Conservation (phyloP, 2,113 vertebrate species). For the Bolborhynchus lineola region DNA sequence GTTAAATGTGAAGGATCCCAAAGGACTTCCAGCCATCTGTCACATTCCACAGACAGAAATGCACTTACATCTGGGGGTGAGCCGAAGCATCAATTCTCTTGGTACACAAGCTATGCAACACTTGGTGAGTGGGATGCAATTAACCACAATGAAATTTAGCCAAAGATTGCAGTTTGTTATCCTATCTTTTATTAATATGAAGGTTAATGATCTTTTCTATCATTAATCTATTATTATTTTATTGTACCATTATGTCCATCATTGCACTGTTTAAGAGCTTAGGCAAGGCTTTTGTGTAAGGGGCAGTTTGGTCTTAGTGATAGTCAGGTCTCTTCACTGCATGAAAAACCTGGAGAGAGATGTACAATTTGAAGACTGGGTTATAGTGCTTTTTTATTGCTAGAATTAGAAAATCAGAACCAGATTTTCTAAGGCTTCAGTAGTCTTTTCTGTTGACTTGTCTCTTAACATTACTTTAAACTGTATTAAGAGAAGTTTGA, state of each 20-base stretch:
- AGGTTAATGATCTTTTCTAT: background rate
- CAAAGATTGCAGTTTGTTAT: background rate
- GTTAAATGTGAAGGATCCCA: background rate
- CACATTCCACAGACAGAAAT: background rate
- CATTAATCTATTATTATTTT: background rate
- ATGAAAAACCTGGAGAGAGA: background rate
- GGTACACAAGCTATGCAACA: background rate
- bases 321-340: background rate
- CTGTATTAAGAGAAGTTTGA: background rate
- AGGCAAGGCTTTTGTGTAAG: background rate
- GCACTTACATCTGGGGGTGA: background rate
- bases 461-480: background rate
- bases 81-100: background rate
- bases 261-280: background rate
- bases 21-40: slow-evolving; percentile 42
- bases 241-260: background rate
- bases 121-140: slow-evolving; percentile 1
- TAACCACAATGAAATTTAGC: background rate
- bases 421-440: background rate
- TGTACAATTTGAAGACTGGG: background rate
- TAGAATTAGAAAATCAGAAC: background rate
- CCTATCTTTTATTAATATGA: background rate
- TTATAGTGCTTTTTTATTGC: background rate
- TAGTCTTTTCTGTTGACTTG: background rate
- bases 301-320: background rate